Conservation (phyloP, 2,888 invertebrate genomes). For the Neoscelio sp. region DNA sequence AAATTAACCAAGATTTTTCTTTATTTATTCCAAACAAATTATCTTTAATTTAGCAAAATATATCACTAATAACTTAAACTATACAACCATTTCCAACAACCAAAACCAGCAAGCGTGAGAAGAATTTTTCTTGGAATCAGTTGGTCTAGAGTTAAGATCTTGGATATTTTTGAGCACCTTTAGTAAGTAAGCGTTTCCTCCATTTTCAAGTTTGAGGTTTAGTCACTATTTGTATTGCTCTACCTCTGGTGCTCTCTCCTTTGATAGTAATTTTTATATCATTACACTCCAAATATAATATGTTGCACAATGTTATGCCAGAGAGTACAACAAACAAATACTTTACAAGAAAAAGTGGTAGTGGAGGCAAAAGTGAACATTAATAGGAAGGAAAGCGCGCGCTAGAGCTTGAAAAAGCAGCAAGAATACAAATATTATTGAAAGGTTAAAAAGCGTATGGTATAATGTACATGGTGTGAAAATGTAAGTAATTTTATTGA, state of each 20-base stretch:
- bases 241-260: neutral
- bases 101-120: constrained; percentile 9
- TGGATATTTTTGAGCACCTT: neutral
- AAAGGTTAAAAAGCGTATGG: constrained; percentile 33
- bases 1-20: neutral
- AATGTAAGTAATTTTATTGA: constrained; percentile 35
- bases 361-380: constrained; percentile 26
- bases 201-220: too few relatives aligned
- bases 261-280: neutral
- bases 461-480: constrained; percentile 36
- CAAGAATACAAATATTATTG: constrained; percentile 35
- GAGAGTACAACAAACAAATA: constrained; percentile 25
- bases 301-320: constrained; percentile 27
- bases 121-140: constrained; percentile 19
- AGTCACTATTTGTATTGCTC: too few relatives aligned
- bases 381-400: constrained; percentile 31
- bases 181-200: neutral
- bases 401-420: constrained; percentile 39
- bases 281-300: constrained; percentile 2
- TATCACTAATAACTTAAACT: constrained; percentile 15
- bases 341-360: constrained; percentile 16
- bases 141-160: constrained; percentile 20
- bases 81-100: constrained; percentile 20
- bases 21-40: neutral
- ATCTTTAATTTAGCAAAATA: constrained; percentile 4